phyloP scores from a whole-genome alignment of 2,113 vertebrate species.

The Tetraodon nigroviridis region DNA sequence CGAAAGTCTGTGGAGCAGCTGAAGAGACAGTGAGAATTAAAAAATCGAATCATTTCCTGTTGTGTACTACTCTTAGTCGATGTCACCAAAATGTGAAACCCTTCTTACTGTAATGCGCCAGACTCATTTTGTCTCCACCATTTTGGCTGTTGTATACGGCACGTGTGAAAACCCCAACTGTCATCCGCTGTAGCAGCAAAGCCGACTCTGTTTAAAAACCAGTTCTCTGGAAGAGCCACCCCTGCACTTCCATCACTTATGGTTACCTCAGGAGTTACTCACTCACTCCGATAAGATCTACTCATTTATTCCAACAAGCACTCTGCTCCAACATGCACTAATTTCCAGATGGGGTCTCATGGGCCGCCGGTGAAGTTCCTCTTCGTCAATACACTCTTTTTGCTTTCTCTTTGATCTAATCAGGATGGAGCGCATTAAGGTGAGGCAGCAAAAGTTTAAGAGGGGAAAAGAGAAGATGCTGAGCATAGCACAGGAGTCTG shows the following conservation, averaged over 20 bases:
- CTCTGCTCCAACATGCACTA: conserved; percentile 35
- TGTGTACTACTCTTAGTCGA: background rate
- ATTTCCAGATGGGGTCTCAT: conserved; percentile 35
- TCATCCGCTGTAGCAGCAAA: too few relatives aligned
- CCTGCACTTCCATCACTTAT: conserved; percentile 50
- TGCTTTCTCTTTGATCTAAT: conserved; percentile 58
- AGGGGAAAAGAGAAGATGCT: conserved; percentile 96
- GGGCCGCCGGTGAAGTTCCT: conserved; percentile 16
- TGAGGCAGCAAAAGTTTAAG: conserved; percentile 96
- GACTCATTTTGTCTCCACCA: too few relatives aligned
- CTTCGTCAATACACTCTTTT: conserved; percentile 45
- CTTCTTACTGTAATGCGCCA: too few relatives aligned
- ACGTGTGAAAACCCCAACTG: too few relatives aligned
- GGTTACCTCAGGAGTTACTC: conserved; percentile 27
- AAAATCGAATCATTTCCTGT: conserved; percentile 14
- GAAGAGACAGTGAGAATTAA: conserved; percentile 90
- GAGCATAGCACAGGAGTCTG: conserved; percentile 86
- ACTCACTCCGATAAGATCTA: conserved; percentile 29
- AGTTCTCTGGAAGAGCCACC: conserved; percentile 27
- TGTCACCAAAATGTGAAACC: too few relatives aligned
- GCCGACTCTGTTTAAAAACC: too few relatives aligned
- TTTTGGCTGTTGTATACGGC: too few relatives aligned
- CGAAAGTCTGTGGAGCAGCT: conserved; percentile 97
- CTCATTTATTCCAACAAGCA: conserved; percentile 43
- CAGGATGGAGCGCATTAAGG: conserved; percentile 99